phyloP scores from a whole-genome alignment of 2,113 vertebrate genomes.

The human region GRCh38 chr5:36360001-36360500 shows the following conservation, averaged over 20 bases:
- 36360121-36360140: not conserved
- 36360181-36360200: not conserved
- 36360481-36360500: slow-evolving; percentile 36
- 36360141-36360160: not conserved
- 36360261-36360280: not conserved
- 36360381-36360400: not conserved
- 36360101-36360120: not conserved
- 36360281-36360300: not conserved
- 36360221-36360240: not conserved
- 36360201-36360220: not conserved
- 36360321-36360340: not conserved
- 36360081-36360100: not conserved
- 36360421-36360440: slow-evolving; percentile 35
- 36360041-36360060: not conserved
- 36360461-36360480: slow-evolving; percentile 56
- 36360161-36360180: not conserved
- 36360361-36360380: not conserved
- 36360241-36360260: not conserved
- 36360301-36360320: slow-evolving; percentile 4
- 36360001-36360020: not conserved
- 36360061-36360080: not conserved
- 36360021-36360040: not conserved
- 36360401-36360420: not conserved
- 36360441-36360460: slow-evolving; percentile 25
- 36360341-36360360: not conserved